Conservation (phyloP, 2,113 vertebrate genomes). For the Canis aureus region DNA sequence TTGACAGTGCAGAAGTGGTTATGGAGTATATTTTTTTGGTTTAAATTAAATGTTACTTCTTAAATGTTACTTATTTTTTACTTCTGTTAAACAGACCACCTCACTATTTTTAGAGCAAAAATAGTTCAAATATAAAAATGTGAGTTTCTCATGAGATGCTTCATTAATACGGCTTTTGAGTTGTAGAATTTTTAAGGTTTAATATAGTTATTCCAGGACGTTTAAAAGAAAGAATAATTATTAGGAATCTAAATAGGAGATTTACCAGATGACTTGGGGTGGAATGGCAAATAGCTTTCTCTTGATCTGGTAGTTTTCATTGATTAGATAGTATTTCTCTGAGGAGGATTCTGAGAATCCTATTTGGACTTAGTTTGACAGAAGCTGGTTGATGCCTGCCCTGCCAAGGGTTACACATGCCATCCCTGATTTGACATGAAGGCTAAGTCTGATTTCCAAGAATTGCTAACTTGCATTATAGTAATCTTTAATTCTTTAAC, state of each 20-base stretch:
- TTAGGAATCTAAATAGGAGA: background rate
- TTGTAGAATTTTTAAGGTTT: background rate
- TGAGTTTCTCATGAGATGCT: background rate
- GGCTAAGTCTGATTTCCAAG: background rate
- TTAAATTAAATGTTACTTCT: conserved; percentile 33
- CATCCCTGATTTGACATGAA: background rate
- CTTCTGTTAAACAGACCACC: background rate
- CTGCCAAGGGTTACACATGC: background rate
- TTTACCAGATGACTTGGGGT: background rate
- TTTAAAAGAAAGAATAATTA: background rate
- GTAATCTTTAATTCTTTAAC: conserved; percentile 30
- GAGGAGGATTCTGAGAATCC: background rate
- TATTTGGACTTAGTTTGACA: background rate
- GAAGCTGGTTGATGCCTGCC: background rate
- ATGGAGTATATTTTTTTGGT: background rate
- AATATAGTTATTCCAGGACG: background rate
- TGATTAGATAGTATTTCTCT: background rate
- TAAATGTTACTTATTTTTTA: conserved; percentile 47
- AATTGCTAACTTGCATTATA: background rate
- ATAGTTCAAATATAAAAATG: conserved; percentile 13
- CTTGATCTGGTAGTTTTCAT: background rate
- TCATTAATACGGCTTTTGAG: conserved; percentile 38
- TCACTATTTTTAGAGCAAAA: conserved; percentile 50
- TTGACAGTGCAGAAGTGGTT: background rate
- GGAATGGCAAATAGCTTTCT: background rate